Evolutionary conservation across 64 coral and sea anemone genomes (phyloP).

Genomic region (Pocillopora damicornis): DNA sequence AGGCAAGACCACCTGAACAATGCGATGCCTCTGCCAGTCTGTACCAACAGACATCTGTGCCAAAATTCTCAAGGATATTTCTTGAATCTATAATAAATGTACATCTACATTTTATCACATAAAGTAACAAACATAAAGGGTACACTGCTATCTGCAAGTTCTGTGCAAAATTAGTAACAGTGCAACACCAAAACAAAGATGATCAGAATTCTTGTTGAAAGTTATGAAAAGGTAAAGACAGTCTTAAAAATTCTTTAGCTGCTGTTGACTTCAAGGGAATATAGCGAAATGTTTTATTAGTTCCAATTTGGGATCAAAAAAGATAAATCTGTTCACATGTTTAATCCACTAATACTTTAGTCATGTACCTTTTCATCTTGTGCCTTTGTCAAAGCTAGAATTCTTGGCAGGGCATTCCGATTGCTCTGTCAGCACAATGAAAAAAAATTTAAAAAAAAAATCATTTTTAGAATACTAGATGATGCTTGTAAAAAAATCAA

Average conservation of each 20-base stretch:
- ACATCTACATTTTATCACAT: too few species aligned
- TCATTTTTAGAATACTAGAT: background rate
- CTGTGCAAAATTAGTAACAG: too few species aligned
- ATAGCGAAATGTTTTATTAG: too few species aligned
- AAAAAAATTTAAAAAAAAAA: background rate
- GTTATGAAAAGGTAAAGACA: too few species aligned
- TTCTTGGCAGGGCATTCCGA: conserved; percentile 87
- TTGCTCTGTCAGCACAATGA: conserved; percentile 55
- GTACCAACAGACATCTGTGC: conserved; percentile 95
- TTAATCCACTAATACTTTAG: background rate
- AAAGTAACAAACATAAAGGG: too few species aligned
- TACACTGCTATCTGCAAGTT: too few species aligned
- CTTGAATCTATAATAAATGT: conserved; percentile 57
- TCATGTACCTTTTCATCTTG: conserved; percentile 84
- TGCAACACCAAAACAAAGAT: too few species aligned
- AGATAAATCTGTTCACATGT: too few species aligned
- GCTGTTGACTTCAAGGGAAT: too few species aligned
- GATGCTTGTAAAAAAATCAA: background rate
- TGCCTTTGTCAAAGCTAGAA: conserved; percentile 89
- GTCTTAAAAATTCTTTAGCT: too few species aligned
- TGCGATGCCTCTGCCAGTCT: conserved; percentile 82
- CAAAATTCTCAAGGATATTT: conserved; percentile 89
- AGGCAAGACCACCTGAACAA: conserved; percentile 65
- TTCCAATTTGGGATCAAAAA: too few species aligned
- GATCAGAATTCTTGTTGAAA: too few species aligned